Conservation (phyloP, 2,797 vertebrate genomes). For the Sebastes minor region DNA sequence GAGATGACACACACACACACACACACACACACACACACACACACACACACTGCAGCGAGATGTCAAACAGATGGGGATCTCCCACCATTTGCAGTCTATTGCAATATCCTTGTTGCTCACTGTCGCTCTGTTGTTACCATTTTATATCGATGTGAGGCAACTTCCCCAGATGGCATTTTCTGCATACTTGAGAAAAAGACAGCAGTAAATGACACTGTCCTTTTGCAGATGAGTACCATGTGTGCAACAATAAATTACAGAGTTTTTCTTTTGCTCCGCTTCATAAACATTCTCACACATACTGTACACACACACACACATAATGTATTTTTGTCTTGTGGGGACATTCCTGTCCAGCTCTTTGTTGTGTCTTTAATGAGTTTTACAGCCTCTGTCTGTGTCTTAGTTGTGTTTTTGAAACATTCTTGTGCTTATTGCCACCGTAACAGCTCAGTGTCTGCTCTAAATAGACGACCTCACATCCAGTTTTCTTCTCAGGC, state of each 20-base stretch:
- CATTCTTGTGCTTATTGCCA: conserved; percentile 66
- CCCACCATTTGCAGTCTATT: conserved; percentile 40
- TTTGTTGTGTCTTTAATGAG: conserved; percentile 80
- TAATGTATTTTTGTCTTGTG: conserved; percentile 63
- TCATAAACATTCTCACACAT: conserved; percentile 79
- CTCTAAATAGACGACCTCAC: conserved; percentile 52
- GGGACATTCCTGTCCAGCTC: conserved; percentile 68
- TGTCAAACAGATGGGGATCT: conserved; percentile 59
- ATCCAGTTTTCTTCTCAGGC: conserved; percentile 34
- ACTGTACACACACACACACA: conserved; percentile 34
- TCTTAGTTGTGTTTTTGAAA: conserved; percentile 73
- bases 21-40: conserved; percentile 16
- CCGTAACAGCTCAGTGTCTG: conserved; percentile 42
- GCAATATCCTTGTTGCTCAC: conserved; percentile 18
- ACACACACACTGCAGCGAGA: background rate
- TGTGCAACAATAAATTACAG: conserved; percentile 77
- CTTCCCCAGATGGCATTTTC: conserved; percentile 70
- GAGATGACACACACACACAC: background rate
- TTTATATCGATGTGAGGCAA: conserved; percentile 66
- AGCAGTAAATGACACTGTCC: conserved; percentile 76
- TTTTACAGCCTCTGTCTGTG: conserved; percentile 74
- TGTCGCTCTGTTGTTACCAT: conserved; percentile 54
- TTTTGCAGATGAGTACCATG: conserved; percentile 77
- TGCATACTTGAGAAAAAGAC: conserved; percentile 71
- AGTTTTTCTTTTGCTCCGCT: conserved; percentile 69